Conservation (phyloP, 2,888 invertebrate species). For the Drosophila bunnanda region DNA sequence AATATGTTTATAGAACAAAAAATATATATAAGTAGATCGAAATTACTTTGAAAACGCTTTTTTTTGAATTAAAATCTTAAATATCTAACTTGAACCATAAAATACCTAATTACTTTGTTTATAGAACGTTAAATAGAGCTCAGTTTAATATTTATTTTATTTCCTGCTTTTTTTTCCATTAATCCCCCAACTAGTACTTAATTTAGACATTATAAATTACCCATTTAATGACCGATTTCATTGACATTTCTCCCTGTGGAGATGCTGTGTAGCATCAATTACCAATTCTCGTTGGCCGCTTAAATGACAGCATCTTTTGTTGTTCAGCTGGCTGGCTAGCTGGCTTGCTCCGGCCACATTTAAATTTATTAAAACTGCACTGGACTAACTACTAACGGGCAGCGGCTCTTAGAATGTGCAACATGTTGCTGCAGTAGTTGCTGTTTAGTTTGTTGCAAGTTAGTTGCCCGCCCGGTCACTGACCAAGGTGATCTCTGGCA, state of each 20-base stretch:
- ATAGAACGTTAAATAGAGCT: not conserved
- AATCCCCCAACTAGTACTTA: not conserved
- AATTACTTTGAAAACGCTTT: not conserved
- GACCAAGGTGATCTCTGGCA: conserved; percentile 32
- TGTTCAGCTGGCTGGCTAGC: conserved; percentile 28
- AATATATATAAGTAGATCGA: not conserved
- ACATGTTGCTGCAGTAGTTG: conserved; percentile 44
- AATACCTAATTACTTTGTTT: not conserved
- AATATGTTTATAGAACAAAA: not conserved
- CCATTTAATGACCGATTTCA: not conserved
- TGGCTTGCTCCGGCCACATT: conserved; percentile 57
- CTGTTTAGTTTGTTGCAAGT: conserved; percentile 16
- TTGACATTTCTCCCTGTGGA: conserved; percentile 21
- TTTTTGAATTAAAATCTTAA: too few relatives aligned
- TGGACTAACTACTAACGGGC: conserved; percentile 63
- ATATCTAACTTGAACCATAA: not conserved
- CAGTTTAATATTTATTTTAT: not conserved
- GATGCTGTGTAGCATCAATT: conserved; percentile 60
- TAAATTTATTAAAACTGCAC: conserved; percentile 80
- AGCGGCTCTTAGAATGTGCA: conserved; percentile 58
- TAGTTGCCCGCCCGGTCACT: conserved; percentile 47
- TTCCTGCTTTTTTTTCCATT: not conserved
- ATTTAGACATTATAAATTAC: not conserved
- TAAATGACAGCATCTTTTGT: conserved; percentile 73
- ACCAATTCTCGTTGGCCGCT: conserved; percentile 76